These are phyloP conservation scores for Dinocampus coccinellae DNA, from an alignment of 2,888 invertebrate species.

Conservation along the genomic window DNA sequence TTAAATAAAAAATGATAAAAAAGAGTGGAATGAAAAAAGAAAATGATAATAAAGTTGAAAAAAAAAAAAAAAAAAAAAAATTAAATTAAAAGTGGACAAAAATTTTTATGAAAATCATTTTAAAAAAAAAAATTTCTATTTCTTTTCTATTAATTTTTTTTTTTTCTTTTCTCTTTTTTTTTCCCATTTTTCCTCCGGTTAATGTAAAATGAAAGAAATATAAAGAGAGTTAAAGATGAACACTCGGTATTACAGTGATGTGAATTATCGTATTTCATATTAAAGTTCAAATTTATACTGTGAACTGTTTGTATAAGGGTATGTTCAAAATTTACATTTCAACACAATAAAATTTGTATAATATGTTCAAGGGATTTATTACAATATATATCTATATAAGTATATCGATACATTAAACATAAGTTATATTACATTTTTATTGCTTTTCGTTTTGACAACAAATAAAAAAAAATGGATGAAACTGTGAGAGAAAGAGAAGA, in stretches of 20 bases:
- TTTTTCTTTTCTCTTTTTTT: neutral
- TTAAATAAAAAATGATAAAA: neutral
- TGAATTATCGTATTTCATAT: neutral
- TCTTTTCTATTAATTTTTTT: neutral
- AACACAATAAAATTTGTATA: neutral
- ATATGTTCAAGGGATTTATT: neutral
- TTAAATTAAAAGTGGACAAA: neutral
- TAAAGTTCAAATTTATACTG: neutral
- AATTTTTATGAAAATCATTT: neutral
- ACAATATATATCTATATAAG: neutral
- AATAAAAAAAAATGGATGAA: no score
- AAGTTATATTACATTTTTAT: conserved; percentile 19
- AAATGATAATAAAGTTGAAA: neutral
- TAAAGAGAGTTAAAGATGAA: neutral
- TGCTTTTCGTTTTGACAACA: conserved; percentile 14
- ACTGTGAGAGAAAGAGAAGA: no score
- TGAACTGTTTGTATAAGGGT: neutral
- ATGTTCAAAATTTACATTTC: neutral
- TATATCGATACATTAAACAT: neutral
- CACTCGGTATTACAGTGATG: neutral
- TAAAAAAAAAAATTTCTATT: neutral
- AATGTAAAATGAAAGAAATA: neutral
- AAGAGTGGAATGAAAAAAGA: neutral
- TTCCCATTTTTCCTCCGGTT: no score
- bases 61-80: neutral